Base-by-base conservation (phyloP, 2,797 vertebrate genomes). In the Cryptoblepharus egeriae region DNA sequence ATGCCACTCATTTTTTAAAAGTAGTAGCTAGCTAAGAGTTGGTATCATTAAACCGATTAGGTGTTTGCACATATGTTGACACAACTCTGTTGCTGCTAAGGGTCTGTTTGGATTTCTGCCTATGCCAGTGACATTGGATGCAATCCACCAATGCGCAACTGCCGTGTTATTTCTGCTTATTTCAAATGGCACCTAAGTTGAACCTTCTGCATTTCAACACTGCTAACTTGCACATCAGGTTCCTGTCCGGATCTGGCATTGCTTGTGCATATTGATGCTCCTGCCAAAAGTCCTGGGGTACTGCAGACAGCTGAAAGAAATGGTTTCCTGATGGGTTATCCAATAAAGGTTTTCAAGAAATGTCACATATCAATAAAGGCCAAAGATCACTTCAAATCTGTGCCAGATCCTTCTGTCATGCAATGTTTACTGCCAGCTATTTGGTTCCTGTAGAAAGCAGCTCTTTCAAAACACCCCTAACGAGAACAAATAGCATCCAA, bases 281-380 rank as follows among this genome's bases (percentile, higher is more conserved):
- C 60, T 88, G 57, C 80, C 42, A n/a, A 45, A 77, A 79, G 57
- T 74, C 69, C 1, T 0, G 0, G 1, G 5, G 49, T 0, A 0
- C 26, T 70, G 49, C 4, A 55, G n/a, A 71, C 42, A 80, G 16
- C 12, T 86, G 85, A 91, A 89, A n/a, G n/a, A 79, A 80, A 92
- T 90, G 83, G 73, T 57, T 91, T 87, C 83, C 63, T 61, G 24
- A 28, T 75, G 90, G 39, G 35, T 88, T 82, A 90, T 91, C 79
- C 88, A 88, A 90, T 90, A 89, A 86, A 77, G 60, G 26, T 69
- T 57, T 89, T 82, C 86, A 93, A 88, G 80, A 93, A 94, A 92
- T 91, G 90, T 89, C 87, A 85, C 82, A 80, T 89, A 84, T 72
- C 75, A 92, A 89, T 85, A 91, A 89, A 88, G 88, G 89, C 60